These are phyloP conservation scores for Nycticorax nycticorax DNA, from an alignment of 2,113 vertebrate species.

Conservation along the genomic window DNA sequence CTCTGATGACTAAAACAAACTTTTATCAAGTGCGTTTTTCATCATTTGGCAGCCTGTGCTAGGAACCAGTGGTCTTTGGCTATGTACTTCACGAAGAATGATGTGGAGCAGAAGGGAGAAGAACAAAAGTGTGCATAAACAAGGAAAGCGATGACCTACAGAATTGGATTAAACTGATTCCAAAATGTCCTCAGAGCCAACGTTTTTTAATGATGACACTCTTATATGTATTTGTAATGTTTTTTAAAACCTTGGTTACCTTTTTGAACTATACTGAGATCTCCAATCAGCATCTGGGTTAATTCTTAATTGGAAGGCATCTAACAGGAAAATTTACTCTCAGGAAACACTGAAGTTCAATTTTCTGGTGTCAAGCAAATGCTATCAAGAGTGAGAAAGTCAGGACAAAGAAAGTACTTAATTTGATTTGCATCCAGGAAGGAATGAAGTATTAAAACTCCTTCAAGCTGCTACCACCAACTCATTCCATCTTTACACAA, in stretches of 20 bases:
- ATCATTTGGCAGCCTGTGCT: background rate
- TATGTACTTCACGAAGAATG: rapidly evolving
- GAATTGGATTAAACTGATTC: background rate
- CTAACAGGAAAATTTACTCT: background rate
- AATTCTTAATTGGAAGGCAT: background rate
- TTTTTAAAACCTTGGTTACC: background rate
- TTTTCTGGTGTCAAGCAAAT: background rate
- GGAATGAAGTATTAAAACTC: background rate
- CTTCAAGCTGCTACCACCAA: background rate
- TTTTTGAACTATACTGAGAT: background rate
- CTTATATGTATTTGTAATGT: background rate
- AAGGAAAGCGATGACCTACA: background rate
- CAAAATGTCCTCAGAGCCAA: background rate
- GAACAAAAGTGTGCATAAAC: background rate
- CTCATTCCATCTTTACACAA: background rate
- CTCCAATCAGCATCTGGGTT: background rate
- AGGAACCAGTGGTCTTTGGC: background rate
- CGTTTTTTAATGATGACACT: background rate
- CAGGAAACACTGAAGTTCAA: background rate
- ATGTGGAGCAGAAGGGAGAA: background rate
- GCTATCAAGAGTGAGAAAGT: background rate
- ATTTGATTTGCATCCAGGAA: background rate
- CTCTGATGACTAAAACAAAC: background rate
- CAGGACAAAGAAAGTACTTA: background rate
- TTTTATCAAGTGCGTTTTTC: background rate